Evolutionary conservation across 2,888 invertebrate species (phyloP), one percentile per base, ranked within the genome.

Genomic region (Pachydiplax longipennis): DNA sequence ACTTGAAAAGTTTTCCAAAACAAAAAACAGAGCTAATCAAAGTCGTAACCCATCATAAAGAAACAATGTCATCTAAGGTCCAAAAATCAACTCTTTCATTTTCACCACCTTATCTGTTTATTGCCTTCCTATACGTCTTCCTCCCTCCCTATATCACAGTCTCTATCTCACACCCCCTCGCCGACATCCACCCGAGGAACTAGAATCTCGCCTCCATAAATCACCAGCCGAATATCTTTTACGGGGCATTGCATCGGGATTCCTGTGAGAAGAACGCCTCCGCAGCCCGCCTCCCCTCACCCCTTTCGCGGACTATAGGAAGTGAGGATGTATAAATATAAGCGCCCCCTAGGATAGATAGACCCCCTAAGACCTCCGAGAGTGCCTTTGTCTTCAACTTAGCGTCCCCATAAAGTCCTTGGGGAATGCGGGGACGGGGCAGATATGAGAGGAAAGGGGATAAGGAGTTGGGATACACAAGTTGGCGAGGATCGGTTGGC

Each of bases 221-320:
- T 73, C 73, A 73, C 73, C 25, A 25, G 73, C 81, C 40, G 40
- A 81, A 81, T 81, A 37, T 81, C 81, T 81, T 81, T 44, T 44
- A 44, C 37, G 81, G 81, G 81, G 81, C 37, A 81, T 35, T 81
- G 81, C 81, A 81, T 81, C 81, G 18, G 81, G 81, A 81, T 81
- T 81, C 81, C 81, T 81, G 37, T 15, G 40, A 31, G 73, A 31
- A 73, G 40, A 81, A 40, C 37, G 37, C 40, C 81, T 80, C 13
- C 80, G 0, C 5, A 15, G 12, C 25, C 12, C 2, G n/a, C 80
- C 31, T 31, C 80, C 80, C 80, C 80, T 35, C 80, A 15, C 37
- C 81, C 40, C 37, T 37, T 37, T 22, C 73, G 73, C 25, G 31
- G 31, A 31, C 73, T 25, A 73, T 25, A 73, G 73, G 73, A 25